Conservation (phyloP, 2,888 invertebrate genomes). For the Sycophila texana region DNA sequence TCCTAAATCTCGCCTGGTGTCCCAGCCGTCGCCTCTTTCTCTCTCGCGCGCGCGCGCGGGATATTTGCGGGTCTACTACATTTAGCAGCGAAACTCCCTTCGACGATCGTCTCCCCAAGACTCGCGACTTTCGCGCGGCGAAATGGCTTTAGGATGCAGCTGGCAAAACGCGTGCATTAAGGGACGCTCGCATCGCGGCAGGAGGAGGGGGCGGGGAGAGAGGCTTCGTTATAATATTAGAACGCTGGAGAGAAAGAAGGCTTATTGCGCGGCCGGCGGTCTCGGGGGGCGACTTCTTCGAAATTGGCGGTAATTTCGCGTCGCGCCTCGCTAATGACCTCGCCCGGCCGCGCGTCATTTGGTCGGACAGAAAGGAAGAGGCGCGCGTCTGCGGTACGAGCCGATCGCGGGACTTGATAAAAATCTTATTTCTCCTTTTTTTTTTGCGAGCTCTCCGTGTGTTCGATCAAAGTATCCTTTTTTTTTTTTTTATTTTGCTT, state of each 20-base stretch:
- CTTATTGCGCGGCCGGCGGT: constrained; percentile 7
- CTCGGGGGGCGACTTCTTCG: constrained; percentile 42
- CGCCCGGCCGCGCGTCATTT: background rate
- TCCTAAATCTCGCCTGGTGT: constrained; percentile 34
- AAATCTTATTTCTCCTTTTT: background rate
- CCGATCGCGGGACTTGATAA: background rate
- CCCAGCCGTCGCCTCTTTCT: background rate
- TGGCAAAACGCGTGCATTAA: constrained; percentile 43
- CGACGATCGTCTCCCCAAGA: constrained; percentile 8
- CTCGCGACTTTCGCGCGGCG: constrained; percentile 16
- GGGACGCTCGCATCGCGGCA: background rate
- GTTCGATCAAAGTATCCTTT: background rate
- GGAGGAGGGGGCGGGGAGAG: background rate
- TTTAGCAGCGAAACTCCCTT: constrained; percentile 48
- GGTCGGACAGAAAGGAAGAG: background rate
- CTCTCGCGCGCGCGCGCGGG: constrained; percentile 22
- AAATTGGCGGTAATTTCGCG: constrained; percentile 51
- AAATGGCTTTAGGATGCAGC: constrained; percentile 54
- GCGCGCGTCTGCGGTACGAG: background rate
- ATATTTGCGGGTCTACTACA: constrained; percentile 53
- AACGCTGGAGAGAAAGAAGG: constrained; percentile 7
- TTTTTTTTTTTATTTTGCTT: background rate
- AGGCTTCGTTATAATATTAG: constrained; percentile 55
- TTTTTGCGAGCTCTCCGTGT: no score
- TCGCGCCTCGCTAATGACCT: constrained; percentile 48